phyloP scores from a whole-genome alignment of 2,797 vertebrate genomes.

The Eospalax fontanierii region DNA sequence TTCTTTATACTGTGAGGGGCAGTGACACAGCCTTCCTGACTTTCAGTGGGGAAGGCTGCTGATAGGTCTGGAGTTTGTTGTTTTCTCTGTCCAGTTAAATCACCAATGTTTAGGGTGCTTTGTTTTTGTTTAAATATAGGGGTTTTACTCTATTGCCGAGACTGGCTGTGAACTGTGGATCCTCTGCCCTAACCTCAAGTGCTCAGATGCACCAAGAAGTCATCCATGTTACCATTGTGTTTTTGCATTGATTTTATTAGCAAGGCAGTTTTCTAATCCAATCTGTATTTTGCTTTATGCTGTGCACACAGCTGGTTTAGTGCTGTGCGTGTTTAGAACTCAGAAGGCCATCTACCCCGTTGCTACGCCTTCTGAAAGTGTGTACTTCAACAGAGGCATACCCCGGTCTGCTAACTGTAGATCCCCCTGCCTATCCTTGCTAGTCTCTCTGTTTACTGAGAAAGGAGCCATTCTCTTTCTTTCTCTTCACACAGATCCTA shows the following conservation, averaged over 20 bases:
- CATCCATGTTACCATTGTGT: background rate
- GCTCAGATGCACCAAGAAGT: background rate
- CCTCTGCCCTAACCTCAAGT: background rate
- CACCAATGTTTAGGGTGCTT: background rate
- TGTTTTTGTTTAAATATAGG: background rate
- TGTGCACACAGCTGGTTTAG: background rate
- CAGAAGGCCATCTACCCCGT: background rate
- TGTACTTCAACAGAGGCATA: accelerated
- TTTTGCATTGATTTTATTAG: background rate
- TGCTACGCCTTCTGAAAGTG: background rate
- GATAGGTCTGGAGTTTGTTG: background rate
- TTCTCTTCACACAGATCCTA: conserved; percentile 17
- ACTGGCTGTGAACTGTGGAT: background rate
- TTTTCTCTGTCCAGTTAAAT: conserved; percentile 9
- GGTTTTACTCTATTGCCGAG: background rate
- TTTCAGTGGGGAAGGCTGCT: background rate
- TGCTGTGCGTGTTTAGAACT: background rate
- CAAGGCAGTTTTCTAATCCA: background rate
- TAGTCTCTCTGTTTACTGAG: background rate
- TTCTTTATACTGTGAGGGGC: background rate
- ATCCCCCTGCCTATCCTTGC: accelerated
- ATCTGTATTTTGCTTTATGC: background rate
- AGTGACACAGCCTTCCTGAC: background rate
- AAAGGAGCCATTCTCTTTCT: background rate
- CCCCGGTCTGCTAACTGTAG: accelerated